A percentile compares a stretch with the other conserved stretches of the same genome.
These are phyloP conservation scores for Hycleus cichorii DNA, from an alignment of 1,140 invertebrate genomes.

Conservation along the genomic window DNA sequence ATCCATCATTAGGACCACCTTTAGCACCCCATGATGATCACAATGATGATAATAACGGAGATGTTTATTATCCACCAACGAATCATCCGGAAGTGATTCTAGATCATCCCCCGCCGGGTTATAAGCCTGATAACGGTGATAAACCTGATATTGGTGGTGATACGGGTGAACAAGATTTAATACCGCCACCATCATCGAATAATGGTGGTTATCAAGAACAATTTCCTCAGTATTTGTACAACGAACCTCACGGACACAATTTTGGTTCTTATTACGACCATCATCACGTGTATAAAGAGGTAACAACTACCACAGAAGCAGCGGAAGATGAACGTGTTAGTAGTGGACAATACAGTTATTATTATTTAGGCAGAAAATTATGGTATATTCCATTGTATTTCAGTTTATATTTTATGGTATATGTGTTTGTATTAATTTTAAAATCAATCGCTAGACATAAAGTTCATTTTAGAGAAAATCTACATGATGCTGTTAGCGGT, in stretches of 20 bases:
- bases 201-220: constrained; percentile 17
- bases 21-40: constrained; percentile 26
- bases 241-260: constrained; percentile 44
- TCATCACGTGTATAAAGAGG: constrained; percentile 42
- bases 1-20: constrained; percentile 23
- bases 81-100: constrained; percentile 9
- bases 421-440: constrained; percentile 67
- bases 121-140: constrained; percentile 6
- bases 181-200: constrained; percentile 16
- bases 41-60: neutral
- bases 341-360: constrained; percentile 68
- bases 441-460: constrained; percentile 74
- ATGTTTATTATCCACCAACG: constrained; percentile 22
- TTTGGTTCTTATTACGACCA: constrained; percentile 35
- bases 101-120: constrained; percentile 19
- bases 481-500: neutral
- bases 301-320: constrained; percentile 43
- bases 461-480: constrained; percentile 41
- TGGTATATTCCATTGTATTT: constrained; percentile 79
- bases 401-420: constrained; percentile 75
- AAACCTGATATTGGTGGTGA: constrained; percentile 1
- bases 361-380: constrained; percentile 70
- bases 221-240: constrained; percentile 37
- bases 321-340: constrained; percentile 48
- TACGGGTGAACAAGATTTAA: constrained; percentile 11